These are phyloP conservation scores for Anabacerthia variegaticeps DNA, from an alignment of 2,797 vertebrate species.

Conservation along the genomic window DNA sequence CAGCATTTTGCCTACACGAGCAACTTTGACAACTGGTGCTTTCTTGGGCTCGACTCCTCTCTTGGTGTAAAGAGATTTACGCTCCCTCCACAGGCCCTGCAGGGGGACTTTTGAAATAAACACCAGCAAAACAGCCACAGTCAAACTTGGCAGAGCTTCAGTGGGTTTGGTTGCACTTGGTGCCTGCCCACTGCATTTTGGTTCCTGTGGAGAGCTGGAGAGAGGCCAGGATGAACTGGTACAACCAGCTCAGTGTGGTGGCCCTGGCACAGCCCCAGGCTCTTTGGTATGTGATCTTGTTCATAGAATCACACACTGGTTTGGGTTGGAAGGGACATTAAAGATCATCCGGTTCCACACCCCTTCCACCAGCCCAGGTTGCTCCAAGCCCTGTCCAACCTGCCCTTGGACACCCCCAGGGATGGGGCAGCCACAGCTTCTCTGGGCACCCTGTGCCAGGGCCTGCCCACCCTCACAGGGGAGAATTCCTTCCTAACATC, in stretches of 20 bases:
- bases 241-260: not conserved
- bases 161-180: rapidly evolving
- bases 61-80: not conserved
- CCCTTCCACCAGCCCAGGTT: rapidly evolving
- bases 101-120: not conserved
- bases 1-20: not conserved
- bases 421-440: not conserved
- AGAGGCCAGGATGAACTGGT: rapidly evolving
- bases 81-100: not conserved
- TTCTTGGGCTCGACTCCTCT: not conserved
- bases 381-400: rapidly evolving
- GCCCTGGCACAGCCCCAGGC: not conserved
- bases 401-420: not conserved
- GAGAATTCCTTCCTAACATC: not conserved
- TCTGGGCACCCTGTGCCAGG: not conserved
- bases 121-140: not conserved
- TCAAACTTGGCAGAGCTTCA: not conserved
- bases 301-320: not conserved
- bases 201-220: not conserved
- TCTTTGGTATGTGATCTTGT: not conserved
- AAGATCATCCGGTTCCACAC: rapidly evolving
- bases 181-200: not conserved
- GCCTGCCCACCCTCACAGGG: rapidly evolving
- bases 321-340: not conserved
- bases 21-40: not conserved